Evolutionary conservation across 2,113 vertebrate species (phyloP).

Genomic region (Platysternon megacephalum): DNA sequence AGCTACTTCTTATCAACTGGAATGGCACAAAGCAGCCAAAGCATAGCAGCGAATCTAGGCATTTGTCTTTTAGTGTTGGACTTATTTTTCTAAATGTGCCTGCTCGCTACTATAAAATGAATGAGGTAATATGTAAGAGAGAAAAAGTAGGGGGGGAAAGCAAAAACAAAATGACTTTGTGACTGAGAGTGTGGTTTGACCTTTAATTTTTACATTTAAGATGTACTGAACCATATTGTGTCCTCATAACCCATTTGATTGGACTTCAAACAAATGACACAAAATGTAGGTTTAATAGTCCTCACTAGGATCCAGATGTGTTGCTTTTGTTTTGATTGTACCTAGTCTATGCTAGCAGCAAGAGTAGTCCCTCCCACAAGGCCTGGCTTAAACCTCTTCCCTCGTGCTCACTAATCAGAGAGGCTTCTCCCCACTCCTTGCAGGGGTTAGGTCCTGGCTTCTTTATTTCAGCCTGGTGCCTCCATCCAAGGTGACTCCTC

Average conservation of each 20-base stretch:
- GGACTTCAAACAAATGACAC: not conserved
- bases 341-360: not conserved
- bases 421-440: no score
- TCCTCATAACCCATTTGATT: not conserved
- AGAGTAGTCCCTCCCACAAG: not conserved
- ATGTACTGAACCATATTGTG: not conserved
- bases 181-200: not conserved
- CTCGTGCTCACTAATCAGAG: no score
- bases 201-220: not conserved
- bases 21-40: not conserved
- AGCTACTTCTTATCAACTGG: not conserved
- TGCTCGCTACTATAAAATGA: not conserved
- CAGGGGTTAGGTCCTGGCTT: no score
- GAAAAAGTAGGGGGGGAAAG: not conserved
- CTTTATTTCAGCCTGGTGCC: no score
- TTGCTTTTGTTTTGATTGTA: not conserved
- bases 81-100: not conserved
- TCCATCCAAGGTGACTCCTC: no score
- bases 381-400: no score
- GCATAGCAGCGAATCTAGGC: not conserved
- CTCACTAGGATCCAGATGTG: not conserved
- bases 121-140: not conserved
- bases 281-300: not conserved
- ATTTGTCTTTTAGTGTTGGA: not conserved
- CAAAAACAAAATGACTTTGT: not conserved